Evolutionary conservation across 2,113 vertebrate genomes (phyloP), one percentile per base, ranked within the genome.

Genomic region (Strix uralensis): DNA sequence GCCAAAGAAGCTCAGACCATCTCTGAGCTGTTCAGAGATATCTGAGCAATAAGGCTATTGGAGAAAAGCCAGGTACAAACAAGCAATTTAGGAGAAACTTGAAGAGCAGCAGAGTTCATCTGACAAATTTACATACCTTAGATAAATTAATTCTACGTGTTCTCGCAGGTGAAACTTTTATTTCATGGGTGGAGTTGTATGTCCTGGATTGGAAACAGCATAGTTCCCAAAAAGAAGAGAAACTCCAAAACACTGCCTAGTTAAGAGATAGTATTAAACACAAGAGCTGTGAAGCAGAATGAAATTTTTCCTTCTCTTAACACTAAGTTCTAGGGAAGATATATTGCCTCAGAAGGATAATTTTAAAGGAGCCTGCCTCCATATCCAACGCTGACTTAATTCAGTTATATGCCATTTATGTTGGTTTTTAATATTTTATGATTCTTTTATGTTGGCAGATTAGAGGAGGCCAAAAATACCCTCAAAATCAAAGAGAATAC

Each of bases 401-500:
- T 88, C 25, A 74, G 22, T 38, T 79, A 32, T 63, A 26, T n/a
- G 27, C 40, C 9, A 4, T 40, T 81, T 65, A 30, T 59, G 22
- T 51, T 85, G 36, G 0, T 3, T 72, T 87, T 92, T 73, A 90
- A 51, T 71, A 30, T 84, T 82, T 51, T n/a, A 14, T 63, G 75
- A 42, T 92, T 61, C 38, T 42, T 91, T 79, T 88, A 13, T 70
- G 29, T 47, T 92, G 78, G 9, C 73, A 98, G 98, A 70, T 96
- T 98, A 54, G 98, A 97, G 73, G 92, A 98, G 40, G 86, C 90
- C 12, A 98, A 95, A 78, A 92, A 67, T 27, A 51, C 72, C 17
- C 97, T 98, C 59, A 95, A 75, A 88, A 95, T 55, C 82, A 97
- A 79, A 90, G 97, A 98, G 63, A 57, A 57, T 3, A 63, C 73